Base-by-base conservation (phyloP, 2,888 invertebrate genomes). In the Chrysotoxum bicinctum region DNA sequence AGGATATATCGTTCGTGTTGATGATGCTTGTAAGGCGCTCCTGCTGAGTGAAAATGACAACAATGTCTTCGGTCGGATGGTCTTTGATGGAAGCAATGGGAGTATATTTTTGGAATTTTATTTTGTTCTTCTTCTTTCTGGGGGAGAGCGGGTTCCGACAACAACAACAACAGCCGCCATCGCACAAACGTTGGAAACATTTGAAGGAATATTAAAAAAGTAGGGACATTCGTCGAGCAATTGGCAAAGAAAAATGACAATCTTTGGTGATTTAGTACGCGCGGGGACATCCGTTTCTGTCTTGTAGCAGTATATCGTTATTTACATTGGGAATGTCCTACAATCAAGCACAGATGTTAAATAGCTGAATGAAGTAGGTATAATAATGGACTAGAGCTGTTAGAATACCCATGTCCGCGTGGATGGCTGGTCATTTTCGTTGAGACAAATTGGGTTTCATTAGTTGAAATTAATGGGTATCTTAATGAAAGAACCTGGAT, bases 271-370 rank as follows among this genome's bases (percentile, higher is more conserved):
- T 54, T 43, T 40, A 70, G 82, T 66, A 78, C 32, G 21, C 40
- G 54, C 62, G 35, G 50, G 72, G 52, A 35, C 45, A 43, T 32
- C 32, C 32, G 52, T 58, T 35, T 19, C 3, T 19, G 35, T 56
- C 19, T 43, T 30, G 3, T 23, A 19, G 40, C 3, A 8, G 16
- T 8, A 66, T 43, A 66, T 80, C 35, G 79, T 64, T 75, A 80
- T 84, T 84, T 80, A 84, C 84, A 75, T 72, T 75, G 79, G 60
- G 52, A 45, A 84, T 80, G 66, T 52, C 58, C 74, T 66, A 21
- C 66, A 84, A 75, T 84, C 79, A 72, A 72, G 68, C 80, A 23
- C 84, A 84, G 75, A 80, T 75, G 80, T 60, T 80, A 72, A 75
- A 80, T 80, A 52, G 50, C 58, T 21, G 12, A 79, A 79, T 70